These are phyloP conservation scores for Grapholita molesta DNA, from an alignment of 1,140 invertebrate genomes.

Conservation along the genomic window DNA sequence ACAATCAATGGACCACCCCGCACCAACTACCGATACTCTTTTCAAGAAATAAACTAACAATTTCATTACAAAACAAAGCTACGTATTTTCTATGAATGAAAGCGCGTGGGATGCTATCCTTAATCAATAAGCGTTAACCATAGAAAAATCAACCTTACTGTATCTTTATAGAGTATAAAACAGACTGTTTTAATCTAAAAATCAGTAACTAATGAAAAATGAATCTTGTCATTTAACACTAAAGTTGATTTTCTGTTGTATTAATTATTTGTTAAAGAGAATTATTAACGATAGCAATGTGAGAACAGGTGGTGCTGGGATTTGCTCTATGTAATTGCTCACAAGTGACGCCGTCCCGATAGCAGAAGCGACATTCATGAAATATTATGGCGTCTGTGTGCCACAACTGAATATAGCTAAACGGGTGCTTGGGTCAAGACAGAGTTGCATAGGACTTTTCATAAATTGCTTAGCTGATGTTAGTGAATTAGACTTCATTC, in stretches of 20 bases:
- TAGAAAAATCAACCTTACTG: constrained; percentile 15
- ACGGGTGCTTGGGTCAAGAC: not conserved
- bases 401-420: not conserved
- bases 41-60: constrained; percentile 70
- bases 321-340: constrained; percentile 64
- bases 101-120: constrained; percentile 67
- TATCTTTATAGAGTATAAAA: not conserved
- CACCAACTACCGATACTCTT: constrained; percentile 54
- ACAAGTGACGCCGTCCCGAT: constrained; percentile 53
- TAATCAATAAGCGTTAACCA: constrained; percentile 38
- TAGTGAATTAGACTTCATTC: too few relatives aligned
- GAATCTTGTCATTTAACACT: not conserved
- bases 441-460: not conserved
- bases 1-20: constrained; percentile 27
- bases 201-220: not conserved
- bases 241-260: not conserved
- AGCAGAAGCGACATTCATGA: constrained; percentile 39
- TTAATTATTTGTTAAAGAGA: constrained; percentile 33
- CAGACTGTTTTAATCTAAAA: not conserved
- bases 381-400: constrained; percentile 26
- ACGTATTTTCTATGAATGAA: constrained; percentile 71
- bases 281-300: constrained; percentile 60
- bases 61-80: constrained; percentile 75
- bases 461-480: too few relatives aligned
- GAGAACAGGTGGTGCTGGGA: constrained; percentile 67